Conservation (phyloP, 2,797 vertebrate genomes). For the Coilia nasus region DNA sequence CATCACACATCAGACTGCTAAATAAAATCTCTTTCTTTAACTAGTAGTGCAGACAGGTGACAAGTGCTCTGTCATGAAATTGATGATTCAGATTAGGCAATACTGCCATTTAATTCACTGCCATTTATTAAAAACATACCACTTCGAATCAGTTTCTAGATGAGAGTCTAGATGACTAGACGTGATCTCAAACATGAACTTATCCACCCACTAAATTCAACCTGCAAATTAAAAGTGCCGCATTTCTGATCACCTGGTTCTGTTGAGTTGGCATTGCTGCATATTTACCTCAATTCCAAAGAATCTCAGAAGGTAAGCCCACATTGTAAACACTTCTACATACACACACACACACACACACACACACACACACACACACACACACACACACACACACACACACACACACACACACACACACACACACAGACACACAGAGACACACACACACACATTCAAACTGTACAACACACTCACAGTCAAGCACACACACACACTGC, state of each 20-base stretch:
- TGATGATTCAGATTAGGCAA: background rate
- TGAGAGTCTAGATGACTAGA: background rate
- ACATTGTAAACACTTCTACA: background rate
- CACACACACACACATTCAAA: background rate
- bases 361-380: slow-evolving; percentile 28
- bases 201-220: background rate
- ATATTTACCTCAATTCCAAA: background rate
- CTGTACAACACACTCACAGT: background rate
- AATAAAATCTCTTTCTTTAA: background rate
- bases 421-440: slow-evolving; percentile 18
- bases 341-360: slow-evolving; percentile 10
- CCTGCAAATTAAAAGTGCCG: background rate
- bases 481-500: background rate
- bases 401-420: slow-evolving; percentile 26
- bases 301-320: background rate
- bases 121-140: background rate
- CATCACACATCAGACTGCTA: background rate
- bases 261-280: background rate
- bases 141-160: background rate
- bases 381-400: slow-evolving; percentile 27
- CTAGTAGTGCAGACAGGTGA: background rate
- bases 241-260: background rate
- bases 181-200: background rate
- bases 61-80: background rate
- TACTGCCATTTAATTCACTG: background rate